Base-by-base conservation (phyloP, 2,113 vertebrate genomes). In the Aptenodytes patagonicus region DNA sequence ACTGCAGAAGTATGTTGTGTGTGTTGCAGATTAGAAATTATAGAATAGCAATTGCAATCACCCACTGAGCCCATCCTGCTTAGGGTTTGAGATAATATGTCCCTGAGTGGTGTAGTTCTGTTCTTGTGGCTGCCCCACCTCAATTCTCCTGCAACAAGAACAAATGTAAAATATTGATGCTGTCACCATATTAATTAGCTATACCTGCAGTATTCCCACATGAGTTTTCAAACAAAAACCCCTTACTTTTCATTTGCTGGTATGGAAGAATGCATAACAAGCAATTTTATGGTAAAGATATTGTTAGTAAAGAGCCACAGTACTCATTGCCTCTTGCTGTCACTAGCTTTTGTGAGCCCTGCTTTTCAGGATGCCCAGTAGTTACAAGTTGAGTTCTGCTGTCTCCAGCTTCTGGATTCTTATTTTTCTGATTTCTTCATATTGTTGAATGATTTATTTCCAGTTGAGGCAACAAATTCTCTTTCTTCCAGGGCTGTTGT, bases 371-470 rank as follows among this genome's bases (percentile, higher is more conserved):
- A 68, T 80, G 21, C 8, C 60, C 6, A 1, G 19, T 44, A 57
- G 65, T 73, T n/a, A 72, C 4, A 85, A 83, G 12, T 22, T 70
- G 32, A 88, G 38, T 96, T 93, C 61, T 49, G 25, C 57, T 91
- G 68, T 83, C 46, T 77, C 38, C 65, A 76, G 44, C 25, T 71
- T 94, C 9, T 12, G 32, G 24, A 25, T 82, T 49, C 42, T 76
- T 82, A 36, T 78, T 89, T 96, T 88, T 88, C 68, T 91, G 55
- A 87, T 78, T 95, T 92, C 25, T 94, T 94, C 77, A 58, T 82
- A 76, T 78, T 77, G 12, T 84, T 96, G 90, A 96, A 89, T 88
- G 72, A 97, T 94, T 88, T 94, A 75, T 92, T 97, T 84, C 77
- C 77, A 83, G 28, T 20, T 66, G 52, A 8, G 20, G 32, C 47